Evolutionary conservation across 53 echinoderm and acorn worm species (phyloP).

Genomic region (Arbacia lixula): DNA sequence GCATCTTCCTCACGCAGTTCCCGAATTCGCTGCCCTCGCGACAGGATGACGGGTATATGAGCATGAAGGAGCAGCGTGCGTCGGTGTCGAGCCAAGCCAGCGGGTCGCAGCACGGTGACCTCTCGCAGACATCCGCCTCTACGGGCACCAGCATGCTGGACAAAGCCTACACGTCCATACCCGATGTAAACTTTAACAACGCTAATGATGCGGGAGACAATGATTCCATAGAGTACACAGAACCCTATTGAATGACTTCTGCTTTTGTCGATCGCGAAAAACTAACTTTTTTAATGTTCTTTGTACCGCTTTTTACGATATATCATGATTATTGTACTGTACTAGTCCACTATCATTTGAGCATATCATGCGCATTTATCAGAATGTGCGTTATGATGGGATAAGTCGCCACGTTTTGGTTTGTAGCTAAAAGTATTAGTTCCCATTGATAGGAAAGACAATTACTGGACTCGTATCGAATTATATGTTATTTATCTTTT

Average conservation of each 20-base stretch:
- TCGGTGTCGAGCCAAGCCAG: conserved; percentile 82
- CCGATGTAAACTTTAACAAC: conserved; percentile 60
- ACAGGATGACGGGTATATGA: conserved; percentile 96
- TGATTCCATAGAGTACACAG: conserved; percentile 88
- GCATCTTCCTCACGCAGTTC: conserved; percentile 59
- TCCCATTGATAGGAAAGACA: too few species aligned
- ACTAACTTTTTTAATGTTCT: too few species aligned
- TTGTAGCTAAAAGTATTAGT: too few species aligned
- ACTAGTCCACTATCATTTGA: too few species aligned
- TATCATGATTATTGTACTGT: too few species aligned
- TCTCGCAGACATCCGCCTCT: conserved; percentile 41
- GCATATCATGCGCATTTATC: too few species aligned
- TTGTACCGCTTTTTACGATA: too few species aligned
- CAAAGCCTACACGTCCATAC: conserved; percentile 49
- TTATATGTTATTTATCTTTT: too few species aligned
- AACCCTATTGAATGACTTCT: conserved; percentile 70
- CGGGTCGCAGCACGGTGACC: conserved; percentile 41
- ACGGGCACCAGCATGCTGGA: conserved; percentile 38
- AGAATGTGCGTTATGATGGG: too few species aligned
- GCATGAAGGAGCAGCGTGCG: conserved; percentile 88
- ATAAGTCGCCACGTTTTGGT: too few species aligned
- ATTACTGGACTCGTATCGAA: too few species aligned
- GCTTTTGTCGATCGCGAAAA: too few species aligned
- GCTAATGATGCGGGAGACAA: conserved; percentile 71
- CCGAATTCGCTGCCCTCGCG: conserved; percentile 62